Evolutionary conservation across 1,140 invertebrate species (phyloP).

Genomic region (Coptotermes formosanus): DNA sequence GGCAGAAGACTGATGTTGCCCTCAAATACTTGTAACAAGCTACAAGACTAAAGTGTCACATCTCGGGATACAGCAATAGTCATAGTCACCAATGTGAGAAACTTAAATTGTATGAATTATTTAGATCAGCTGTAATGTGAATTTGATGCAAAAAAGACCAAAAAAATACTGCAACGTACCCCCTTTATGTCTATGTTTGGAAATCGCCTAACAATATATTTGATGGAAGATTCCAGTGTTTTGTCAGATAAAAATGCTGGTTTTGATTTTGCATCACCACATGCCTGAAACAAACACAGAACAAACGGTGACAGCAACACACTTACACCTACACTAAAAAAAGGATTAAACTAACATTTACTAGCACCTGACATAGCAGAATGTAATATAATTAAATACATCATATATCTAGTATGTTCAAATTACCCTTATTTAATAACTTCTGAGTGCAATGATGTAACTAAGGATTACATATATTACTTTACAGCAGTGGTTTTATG

Average conservation of each 20-base stretch:
- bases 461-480: not conserved
- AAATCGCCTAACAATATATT: constrained; percentile 91
- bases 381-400: not conserved
- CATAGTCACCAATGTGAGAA: no score
- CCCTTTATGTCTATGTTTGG: constrained; percentile 94
- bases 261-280: constrained; percentile 96
- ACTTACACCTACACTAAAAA: not conserved
- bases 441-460: not conserved
- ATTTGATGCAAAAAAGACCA: not conserved
- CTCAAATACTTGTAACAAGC: no score
- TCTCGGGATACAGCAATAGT: no score
- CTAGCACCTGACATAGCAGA: not conserved
- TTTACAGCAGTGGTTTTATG: not conserved
- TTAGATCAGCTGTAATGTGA: no score
- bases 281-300: constrained; percentile 57
- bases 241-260: constrained; percentile 96
- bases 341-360: not conserved
- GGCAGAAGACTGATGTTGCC: no score
- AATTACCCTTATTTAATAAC: no score
- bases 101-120: no score
- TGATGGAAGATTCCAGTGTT: constrained; percentile 91
- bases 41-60: no score
- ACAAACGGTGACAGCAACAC: not conserved
- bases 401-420: not conserved
- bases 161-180: constrained; percentile 39